Evolutionary conservation across 2,113 vertebrate genomes (phyloP), one percentile per base, ranked within the genome.

Genomic region (Saccopteryx bilineata): DNA sequence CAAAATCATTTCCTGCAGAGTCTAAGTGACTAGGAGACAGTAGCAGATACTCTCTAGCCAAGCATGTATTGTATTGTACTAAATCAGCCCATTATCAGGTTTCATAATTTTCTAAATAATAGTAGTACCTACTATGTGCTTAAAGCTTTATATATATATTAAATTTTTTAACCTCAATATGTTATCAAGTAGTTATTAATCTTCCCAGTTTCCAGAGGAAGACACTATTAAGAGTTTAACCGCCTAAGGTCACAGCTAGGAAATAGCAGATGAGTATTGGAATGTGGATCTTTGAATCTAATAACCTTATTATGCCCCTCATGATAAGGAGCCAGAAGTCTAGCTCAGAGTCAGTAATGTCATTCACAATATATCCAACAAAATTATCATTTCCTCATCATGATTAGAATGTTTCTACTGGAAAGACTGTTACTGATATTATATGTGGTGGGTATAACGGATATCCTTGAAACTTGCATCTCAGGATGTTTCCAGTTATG

Each of bases 141-240:
- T 56, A 24, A 13, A 78, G 11, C n/a, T 68, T 87, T 87, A 80
- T 28, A 18, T n/a, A 12, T 11, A 26, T 11, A 26, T 54, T 91
- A 28, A 7, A 33, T 31, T 63, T 61, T 50, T 78, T 84, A 71
- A 75, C 17, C 19, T 50, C 28, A 92, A 26, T 78, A 93, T 61
- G 15, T 10, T 58, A n/a, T 75, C 39, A 46, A 2, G 12, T 48
- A 15, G 0, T 84, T 66, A 74, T 11, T 48, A 31, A 23, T 19
- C 94, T 76, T 94, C 3, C 14, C n/a, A 54, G 11, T 82, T 88
- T 76, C 78, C 68, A 81, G 33, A 74, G n/a, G 60, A 87, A 93
- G 87, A 87, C 4, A 39, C 0, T 52, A 14, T 48, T 86, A 81
- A 88, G 18, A 48, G 18, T 8, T 83, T 69, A 92, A 39, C 4